phyloP scores from a whole-genome alignment of 2,888 invertebrate species.

The Chrysopilus asiliformis region DNA sequence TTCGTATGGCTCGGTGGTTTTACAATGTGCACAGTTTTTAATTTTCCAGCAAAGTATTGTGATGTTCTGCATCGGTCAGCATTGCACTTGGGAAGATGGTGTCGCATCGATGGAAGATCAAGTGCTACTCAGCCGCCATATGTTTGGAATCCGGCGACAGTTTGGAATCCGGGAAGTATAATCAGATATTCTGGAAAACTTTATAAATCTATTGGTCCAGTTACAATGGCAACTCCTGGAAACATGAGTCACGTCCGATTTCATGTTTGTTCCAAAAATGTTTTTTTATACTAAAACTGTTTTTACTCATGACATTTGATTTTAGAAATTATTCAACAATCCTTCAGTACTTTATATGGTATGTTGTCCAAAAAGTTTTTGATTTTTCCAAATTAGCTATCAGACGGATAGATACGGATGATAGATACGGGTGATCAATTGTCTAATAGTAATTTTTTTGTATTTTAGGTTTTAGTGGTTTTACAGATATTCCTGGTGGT shows the following conservation, averaged over 20 bases:
- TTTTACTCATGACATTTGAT: conserved; percentile 26
- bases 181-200: conserved; percentile 58
- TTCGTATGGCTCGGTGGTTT: conserved; percentile 77
- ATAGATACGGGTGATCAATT: too few relatives aligned
- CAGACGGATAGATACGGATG: too few relatives aligned
- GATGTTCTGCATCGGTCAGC: conserved; percentile 85
- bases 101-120: conserved; percentile 24
- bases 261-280: conserved; percentile 55
- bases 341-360: conserved; percentile 65
- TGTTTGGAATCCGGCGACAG: conserved; percentile 43
- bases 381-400: too few relatives aligned
- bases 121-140: conserved; percentile 19
- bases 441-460: too few relatives aligned
- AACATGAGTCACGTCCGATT: conserved; percentile 69
- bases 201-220: conserved; percentile 62
- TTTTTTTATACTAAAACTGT: background rate
- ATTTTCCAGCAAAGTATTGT: conserved; percentile 54
- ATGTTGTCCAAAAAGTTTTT: too few relatives aligned
- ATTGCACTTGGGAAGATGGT: conserved; percentile 61
- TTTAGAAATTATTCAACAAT: conserved; percentile 74
- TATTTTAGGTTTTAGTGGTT: too few relatives aligned
- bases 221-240: conserved; percentile 80
- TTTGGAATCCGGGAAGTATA: conserved; percentile 65
- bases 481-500: conserved; percentile 57
- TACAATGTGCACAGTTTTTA: conserved; percentile 59